phyloP scores from a whole-genome alignment of 1,140 invertebrate species.

The Drosophila guanche region DNA sequence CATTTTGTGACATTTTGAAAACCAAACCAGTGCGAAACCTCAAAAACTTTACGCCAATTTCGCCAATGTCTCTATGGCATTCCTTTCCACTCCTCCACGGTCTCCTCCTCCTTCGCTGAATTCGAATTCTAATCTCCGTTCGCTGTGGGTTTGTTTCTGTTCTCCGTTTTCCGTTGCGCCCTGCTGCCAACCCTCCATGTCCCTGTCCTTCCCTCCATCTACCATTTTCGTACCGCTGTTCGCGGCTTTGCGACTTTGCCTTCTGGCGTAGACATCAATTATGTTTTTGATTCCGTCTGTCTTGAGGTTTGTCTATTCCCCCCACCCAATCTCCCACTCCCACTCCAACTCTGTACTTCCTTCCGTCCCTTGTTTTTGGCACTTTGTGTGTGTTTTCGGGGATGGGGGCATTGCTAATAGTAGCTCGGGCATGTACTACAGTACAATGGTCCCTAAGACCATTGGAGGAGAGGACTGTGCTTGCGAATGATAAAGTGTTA shows the following conservation, averaged over 20 bases:
- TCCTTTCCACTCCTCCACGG: neutral
- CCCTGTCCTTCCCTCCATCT: neutral
- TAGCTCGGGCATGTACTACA: neutral
- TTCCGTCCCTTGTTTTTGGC: conserved; percentile 3
- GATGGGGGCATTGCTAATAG: conserved; percentile 9
- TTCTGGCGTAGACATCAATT: conserved; percentile 62
- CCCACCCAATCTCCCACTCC: neutral
- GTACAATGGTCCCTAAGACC: neutral
- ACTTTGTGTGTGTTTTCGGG: conserved; percentile 6
- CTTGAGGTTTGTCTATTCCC: conserved; percentile 35
- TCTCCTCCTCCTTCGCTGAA: neutral
- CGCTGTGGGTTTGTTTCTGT: conserved; percentile 46
- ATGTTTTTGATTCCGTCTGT: conserved; percentile 63
- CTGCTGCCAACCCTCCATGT: neutral
- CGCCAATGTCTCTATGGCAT: conserved; percentile 43
- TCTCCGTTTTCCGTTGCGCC: conserved; percentile 17
- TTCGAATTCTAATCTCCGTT: conserved; percentile 72
- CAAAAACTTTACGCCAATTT: conserved; percentile 67
- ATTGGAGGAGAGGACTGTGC: conserved; percentile 2
- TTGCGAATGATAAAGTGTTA: conserved; percentile 12
- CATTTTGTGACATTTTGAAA: conserved; percentile 67
- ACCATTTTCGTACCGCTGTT: conserved; percentile 44
- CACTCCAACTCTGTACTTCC: neutral
- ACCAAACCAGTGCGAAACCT: conserved; percentile 38
- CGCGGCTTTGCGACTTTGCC: conserved; percentile 49